Evolutionary conservation across 92 coral and sea anemone genomes (phyloP), one percentile per base, ranked within the genome.

Genomic region (Zoanthus sansibaricus): DNA sequence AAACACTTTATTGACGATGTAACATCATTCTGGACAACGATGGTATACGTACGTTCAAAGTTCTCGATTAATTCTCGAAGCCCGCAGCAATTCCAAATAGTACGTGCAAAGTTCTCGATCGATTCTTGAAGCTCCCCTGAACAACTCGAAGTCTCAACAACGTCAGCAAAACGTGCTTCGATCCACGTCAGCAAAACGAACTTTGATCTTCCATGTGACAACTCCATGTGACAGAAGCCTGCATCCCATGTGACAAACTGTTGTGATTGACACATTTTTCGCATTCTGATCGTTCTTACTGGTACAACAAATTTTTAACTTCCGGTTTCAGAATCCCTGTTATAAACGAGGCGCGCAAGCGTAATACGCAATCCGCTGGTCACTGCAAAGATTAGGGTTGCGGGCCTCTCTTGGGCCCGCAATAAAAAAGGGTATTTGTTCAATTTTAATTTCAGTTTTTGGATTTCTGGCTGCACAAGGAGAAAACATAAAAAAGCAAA

Each of bases 191-290:
- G 69, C 69, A 62, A 62, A 62, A 62, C 69, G 69, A 62, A 62
- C 69, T 62, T 62, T 62, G 69, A 62, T 62, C 69, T 62, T 62
- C 32, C 69, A 62, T 62, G 69, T 62, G 69, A 62, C 69, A 62
- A 62, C 69, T 62, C 69, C 69, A 62, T 62, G 69, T 62, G 69
- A 62, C 69, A 62, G 69, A 62, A 62, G 69, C 69, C 76, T 71
- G 76, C 76, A 71, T 71, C 76, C 76, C 76, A 83, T 69, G 87
- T 83, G 87, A 68, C 72, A 72, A 72, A 84, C 88, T 73, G 88
- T 72, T 84, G 79, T 84, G 79, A 84, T 84, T 73, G 82, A 84
- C 88, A 84, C 88, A 84, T 84, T 84, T 71, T 84, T 84, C 71
- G 71, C 88, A 84, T 84, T 84, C 88, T 73, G 82, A 84, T 84